A percentile compares a stretch with the other conserved stretches of the same genome.
Conservation (phyloP, 2,113 vertebrate species). For the Hystrix brachyura region DNA sequence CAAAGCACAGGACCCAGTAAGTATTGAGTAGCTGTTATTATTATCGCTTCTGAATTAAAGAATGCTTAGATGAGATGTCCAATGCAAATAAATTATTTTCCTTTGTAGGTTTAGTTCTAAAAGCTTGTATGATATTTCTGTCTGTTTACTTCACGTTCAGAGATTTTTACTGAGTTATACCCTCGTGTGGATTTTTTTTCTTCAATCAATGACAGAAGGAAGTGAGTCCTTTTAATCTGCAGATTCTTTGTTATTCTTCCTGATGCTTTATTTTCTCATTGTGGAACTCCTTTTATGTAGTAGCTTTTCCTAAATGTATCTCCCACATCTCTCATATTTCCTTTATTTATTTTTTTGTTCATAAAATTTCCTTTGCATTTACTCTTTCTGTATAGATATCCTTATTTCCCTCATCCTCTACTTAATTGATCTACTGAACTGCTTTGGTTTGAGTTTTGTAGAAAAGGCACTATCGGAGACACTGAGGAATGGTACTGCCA, state of each 20-base stretch:
- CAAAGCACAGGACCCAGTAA: not conserved
- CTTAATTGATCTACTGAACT: not conserved
- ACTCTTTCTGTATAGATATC: not conserved
- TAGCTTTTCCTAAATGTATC: not conserved
- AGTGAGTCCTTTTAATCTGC: not conserved
- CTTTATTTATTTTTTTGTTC: not conserved
- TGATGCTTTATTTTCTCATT: not conserved
- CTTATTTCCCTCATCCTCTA: not conserved
- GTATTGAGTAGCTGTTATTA: not conserved
- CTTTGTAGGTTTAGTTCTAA: not conserved
- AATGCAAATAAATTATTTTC: not conserved
- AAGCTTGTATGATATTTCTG: not conserved
- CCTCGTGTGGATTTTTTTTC: not conserved
- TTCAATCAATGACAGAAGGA: not conserved
- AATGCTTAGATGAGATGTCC: not conserved
- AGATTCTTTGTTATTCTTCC: not conserved
- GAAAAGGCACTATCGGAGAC: not conserved
- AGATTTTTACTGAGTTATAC: not conserved
- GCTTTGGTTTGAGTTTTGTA: not conserved
- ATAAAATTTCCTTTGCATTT: not conserved
- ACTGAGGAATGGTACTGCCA: not conserved
- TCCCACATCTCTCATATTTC: not conserved
- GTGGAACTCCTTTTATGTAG: not conserved
- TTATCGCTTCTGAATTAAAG: conserved; percentile 12
- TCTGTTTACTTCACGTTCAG: not conserved